Evolutionary conservation across 1,140 invertebrate genomes (phyloP), one percentile per base, ranked within the genome.

Genomic region (Ceratitis capitata): DNA sequence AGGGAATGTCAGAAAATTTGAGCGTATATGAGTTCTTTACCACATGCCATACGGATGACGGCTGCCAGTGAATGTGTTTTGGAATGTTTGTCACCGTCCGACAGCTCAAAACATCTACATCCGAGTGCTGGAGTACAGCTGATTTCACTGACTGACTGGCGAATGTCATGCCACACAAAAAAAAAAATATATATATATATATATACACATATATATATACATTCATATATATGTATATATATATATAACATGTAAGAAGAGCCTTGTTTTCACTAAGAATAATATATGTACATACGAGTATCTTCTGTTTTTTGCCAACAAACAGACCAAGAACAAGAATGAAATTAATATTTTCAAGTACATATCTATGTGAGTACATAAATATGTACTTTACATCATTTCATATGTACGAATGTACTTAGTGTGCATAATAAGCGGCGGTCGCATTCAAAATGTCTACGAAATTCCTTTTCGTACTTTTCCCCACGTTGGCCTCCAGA

Each of bases 311-410:
- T n/a, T n/a, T n/a, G 9, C 61, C 6, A 39, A 69, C 32, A n/a
- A n/a, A n/a, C 26, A 69, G 61, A 69, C 61, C 61, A 32, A 35
- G 32, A 69, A 69, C 61, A 69, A 32, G 29, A 69, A 32, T 69
- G 4, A 69, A 69, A 69, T 69, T 69, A 69, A 69, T 69, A 69
- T 32, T 69, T 69, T n/a, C n/a, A n/a, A n/a, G n/a, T n/a, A n/a
- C n/a, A n/a, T n/a, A n/a, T n/a, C n/a, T 32, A 69, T 35, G 16
- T 39, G 61, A 16, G 61, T 69, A 16, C 32, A 69, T 56, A 56
- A 19, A 56, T n/a, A 56, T 56, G 19, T 23, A 56, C 51, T n/a
- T 53, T 53, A 53, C 49, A 1, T 51, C 19, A 51, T n/a, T 3
- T 51, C 19, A 51, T n/a, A 53, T n/a, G n/a, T n/a, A n/a, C n/a